Percentiles rank a stretch among this genome's conserved stretches.
Conservation (phyloP, 2,113 vertebrate species). For the Himantopus leucocephalus region DNA sequence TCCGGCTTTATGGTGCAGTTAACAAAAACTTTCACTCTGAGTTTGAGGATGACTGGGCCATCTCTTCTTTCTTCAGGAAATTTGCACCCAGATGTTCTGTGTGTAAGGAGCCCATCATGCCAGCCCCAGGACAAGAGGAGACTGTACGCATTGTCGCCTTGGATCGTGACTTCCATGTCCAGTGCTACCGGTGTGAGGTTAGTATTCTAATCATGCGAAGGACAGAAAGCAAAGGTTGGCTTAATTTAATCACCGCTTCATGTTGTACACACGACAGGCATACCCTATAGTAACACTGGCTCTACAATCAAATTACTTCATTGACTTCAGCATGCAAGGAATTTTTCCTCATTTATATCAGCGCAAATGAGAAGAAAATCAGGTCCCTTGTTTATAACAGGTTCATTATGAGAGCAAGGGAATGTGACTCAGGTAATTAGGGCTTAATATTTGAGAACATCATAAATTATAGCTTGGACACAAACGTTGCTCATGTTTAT, state of each 20-base stretch:
- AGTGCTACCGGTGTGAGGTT: conserved; percentile 98
- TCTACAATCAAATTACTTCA: conserved; percentile 6
- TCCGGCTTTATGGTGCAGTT: neutral
- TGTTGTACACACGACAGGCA: fast-evolving
- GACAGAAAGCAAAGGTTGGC: neutral
- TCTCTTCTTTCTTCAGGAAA: conserved; percentile 80
- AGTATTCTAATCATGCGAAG: neutral
- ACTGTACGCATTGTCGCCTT: conserved; percentile 96
- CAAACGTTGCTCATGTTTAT: neutral
- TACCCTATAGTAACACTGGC: neutral
- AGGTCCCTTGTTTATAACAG: conserved; percentile 18
- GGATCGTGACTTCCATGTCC: conserved; percentile 97
- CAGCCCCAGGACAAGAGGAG: conserved; percentile 94
- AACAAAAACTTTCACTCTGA: neutral
- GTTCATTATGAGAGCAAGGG: conserved; percentile 55
- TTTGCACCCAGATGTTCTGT: conserved; percentile 97
- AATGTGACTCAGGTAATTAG: conserved; percentile 43
- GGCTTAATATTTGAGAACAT: conserved; percentile 48
- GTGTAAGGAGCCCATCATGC: conserved; percentile 96
- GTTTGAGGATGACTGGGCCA: neutral
- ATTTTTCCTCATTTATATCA: conserved; percentile 22
- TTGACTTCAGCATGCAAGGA: conserved; percentile 7
- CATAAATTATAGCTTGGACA: conserved; percentile 35
- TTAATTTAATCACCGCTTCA: neutral
- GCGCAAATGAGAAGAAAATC: neutral